phyloP scores from a whole-genome alignment of 2,888 invertebrate genomes.

The Deladenus siricidicola region DNA sequence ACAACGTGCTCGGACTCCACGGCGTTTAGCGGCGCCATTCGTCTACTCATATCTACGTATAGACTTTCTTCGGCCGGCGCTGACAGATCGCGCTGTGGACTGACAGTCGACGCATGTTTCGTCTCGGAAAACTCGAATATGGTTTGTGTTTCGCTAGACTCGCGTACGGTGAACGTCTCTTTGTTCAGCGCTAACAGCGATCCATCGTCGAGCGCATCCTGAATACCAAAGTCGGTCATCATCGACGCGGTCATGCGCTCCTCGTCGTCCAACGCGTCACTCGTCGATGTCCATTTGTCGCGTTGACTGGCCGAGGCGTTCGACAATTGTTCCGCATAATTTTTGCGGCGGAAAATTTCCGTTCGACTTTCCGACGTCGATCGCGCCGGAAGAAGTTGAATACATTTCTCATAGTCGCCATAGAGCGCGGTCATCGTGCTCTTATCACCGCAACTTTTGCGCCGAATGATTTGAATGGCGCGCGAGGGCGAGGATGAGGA shows the following conservation, averaged over 20 bases:
- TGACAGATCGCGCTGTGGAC: too few relatives aligned
- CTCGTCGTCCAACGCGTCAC: constrained; percentile 1
- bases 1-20: background rate
- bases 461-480: background rate
- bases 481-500: background rate
- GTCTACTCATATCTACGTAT: background rate
- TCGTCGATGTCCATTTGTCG: background rate
- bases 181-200: too few relatives aligned
- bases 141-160: background rate
- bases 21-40: background rate
- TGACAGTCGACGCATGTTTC: background rate
- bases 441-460: constrained; percentile 1
- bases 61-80: too few relatives aligned
- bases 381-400: background rate
- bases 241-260: constrained; percentile 13
- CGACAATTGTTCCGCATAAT: background rate
- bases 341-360: too few relatives aligned
- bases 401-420: background rate
- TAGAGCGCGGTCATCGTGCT: background rate
- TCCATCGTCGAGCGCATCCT: too few relatives aligned
- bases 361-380: too few relatives aligned
- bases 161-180: background rate
- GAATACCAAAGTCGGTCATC: constrained; percentile 17
- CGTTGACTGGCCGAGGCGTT: background rate
- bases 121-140: background rate